Conservation (phyloP, 1,140 invertebrate species). For the Dufourea novaeangliae region DNA sequence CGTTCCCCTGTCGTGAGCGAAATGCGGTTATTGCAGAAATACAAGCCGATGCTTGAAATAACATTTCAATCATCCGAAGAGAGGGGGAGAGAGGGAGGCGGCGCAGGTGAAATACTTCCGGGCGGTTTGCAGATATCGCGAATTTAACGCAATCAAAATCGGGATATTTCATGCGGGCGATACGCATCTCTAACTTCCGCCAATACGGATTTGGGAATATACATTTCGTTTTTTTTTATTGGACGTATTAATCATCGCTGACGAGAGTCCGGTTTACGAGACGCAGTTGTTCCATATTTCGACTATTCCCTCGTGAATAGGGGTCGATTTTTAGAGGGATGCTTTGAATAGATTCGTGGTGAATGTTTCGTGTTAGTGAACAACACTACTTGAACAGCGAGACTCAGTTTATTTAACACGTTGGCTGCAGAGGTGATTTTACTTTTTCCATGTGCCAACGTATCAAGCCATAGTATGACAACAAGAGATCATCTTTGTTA, state of each 20-base stretch:
- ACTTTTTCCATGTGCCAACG: no score
- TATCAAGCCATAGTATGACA: no score
- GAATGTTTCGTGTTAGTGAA: no score
- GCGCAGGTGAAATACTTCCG: conserved; percentile 6
- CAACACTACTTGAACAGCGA: no score
- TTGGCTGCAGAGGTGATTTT: no score
- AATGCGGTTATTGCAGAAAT: conserved; percentile 40
- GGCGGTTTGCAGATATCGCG: background rate
- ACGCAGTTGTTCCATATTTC: background rate
- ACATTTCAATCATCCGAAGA: conserved; percentile 37
- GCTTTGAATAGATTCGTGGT: no score
- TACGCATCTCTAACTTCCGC: background rate
- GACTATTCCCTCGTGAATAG: background rate
- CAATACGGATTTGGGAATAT: background rate
- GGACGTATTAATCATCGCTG: background rate
- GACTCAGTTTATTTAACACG: no score
- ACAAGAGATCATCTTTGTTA: no score
- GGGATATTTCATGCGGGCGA: background rate
- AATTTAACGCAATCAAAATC: conserved; percentile 21
- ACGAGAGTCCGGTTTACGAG: background rate
- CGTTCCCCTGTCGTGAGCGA: conserved; percentile 4
- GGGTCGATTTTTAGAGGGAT: background rate
- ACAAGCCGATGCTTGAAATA: conserved; percentile 34
- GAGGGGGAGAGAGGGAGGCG: no score
- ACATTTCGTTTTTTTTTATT: conserved; percentile 6